Evolutionary conservation across 2,888 invertebrate species (phyloP).

Genomic region (Pristionchus maxplancki): DNA sequence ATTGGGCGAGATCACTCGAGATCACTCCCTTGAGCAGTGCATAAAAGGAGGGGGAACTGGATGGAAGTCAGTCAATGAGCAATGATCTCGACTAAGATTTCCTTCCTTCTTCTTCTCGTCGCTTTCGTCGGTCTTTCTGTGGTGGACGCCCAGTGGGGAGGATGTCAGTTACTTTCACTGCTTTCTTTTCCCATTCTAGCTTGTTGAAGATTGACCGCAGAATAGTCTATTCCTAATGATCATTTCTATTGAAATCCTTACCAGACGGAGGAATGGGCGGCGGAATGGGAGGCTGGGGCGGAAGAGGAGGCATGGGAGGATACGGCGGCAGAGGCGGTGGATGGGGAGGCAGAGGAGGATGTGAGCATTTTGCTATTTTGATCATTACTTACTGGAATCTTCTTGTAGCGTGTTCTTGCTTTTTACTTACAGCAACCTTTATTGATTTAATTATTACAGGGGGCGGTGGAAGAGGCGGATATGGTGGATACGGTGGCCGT

Average conservation of each 20-base stretch:
- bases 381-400: background rate
- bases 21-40: background rate
- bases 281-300: background rate
- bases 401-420: too few species aligned
- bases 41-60: background rate
- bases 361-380: background rate
- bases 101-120: background rate
- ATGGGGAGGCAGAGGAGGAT: slow-evolving; percentile 1
- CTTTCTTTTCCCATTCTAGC: background rate
- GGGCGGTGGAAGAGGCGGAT: background rate
- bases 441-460: too few species aligned
- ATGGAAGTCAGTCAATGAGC: background rate
- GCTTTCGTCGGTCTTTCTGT: background rate
- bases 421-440: too few species aligned
- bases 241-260: too few species aligned
- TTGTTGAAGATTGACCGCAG: too few species aligned
- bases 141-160: background rate
- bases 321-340: background rate
- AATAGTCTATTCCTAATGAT: background rate
- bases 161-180: background rate
- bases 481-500: background rate
- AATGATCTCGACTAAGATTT: background rate
- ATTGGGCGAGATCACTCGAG: background rate
- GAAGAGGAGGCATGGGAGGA: background rate
- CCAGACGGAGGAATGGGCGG: background rate